A percentile compares a stretch with the other conserved stretches of the same genome.
These are phyloP conservation scores for Nomada flava DNA, from an alignment of 2,888 invertebrate genomes.

Conservation along the genomic window DNA sequence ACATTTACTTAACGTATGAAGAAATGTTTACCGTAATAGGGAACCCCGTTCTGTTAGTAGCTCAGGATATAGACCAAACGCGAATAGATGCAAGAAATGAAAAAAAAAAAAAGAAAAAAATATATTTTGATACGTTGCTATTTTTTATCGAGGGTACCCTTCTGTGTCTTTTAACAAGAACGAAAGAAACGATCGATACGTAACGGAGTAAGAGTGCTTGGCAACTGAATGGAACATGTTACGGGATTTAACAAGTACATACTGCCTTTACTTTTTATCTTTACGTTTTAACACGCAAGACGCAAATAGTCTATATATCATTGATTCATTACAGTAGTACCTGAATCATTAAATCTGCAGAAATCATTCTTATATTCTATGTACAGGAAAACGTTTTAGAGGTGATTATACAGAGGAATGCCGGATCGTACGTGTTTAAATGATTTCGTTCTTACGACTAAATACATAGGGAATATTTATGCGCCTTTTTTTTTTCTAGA, in stretches of 20 bases:
- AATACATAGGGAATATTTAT: slow-evolving; percentile 1
- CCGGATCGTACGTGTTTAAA: slow-evolving; percentile 34
- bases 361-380: slow-evolving; percentile 66
- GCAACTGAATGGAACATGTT: slow-evolving; percentile 58
- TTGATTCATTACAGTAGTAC: slow-evolving; percentile 74
- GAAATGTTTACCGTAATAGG: slow-evolving; percentile 64
- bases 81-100: slow-evolving; percentile 68
- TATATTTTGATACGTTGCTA: slow-evolving; percentile 82
- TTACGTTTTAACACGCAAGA: slow-evolving; percentile 45
- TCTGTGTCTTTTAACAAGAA: slow-evolving; percentile 54
- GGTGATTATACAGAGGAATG: slow-evolving; percentile 19
- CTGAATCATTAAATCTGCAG: slow-evolving; percentile 71
- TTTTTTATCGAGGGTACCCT: slow-evolving; percentile 72
- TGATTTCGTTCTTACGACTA: slow-evolving; percentile 12
- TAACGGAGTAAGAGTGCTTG: slow-evolving; percentile 62
- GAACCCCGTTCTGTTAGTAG: slow-evolving; percentile 75
- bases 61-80: slow-evolving; percentile 75
- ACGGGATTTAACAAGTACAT: slow-evolving; percentile 48
- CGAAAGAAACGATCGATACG: slow-evolving; percentile 54
- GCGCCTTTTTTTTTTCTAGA: slow-evolving; percentile 3
- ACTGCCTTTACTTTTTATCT: slow-evolving; percentile 52
- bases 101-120: slow-evolving; percentile 50
- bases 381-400: slow-evolving; percentile 43
- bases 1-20: slow-evolving; percentile 67
- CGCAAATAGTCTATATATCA: slow-evolving; percentile 57